Evolutionary conservation across 1,140 invertebrate species (phyloP).

Genomic region (Mactra quadrangularis): DNA sequence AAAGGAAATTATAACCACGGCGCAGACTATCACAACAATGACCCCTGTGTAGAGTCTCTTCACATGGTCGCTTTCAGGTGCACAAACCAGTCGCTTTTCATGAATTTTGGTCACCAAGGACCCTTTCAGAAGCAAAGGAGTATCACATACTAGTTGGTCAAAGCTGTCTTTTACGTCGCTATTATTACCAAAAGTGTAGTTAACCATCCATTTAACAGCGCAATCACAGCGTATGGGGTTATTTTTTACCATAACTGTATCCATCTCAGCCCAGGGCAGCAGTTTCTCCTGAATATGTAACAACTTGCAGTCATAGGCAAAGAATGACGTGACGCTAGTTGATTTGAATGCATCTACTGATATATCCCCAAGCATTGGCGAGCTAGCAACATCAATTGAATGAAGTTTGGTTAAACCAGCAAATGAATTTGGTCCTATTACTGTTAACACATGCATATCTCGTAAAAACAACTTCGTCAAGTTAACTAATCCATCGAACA

Average conservation of each 20-base stretch:
- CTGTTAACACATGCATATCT: slow-evolving; percentile 2
- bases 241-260: background rate
- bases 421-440: slow-evolving; percentile 44
- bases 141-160: slow-evolving; percentile 5
- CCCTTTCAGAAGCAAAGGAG: slow-evolving; percentile 1
- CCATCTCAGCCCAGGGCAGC: slow-evolving; percentile 11
- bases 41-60: slow-evolving; percentile 31
- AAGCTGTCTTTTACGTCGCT: slow-evolving; percentile 30
- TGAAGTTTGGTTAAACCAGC: background rate
- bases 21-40: slow-evolving; percentile 34
- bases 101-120: background rate
- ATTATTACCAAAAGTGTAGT: slow-evolving; percentile 35
- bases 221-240: slow-evolving; percentile 51
- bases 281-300: slow-evolving; percentile 21
- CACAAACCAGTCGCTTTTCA: background rate
- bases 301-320: slow-evolving; percentile 6
- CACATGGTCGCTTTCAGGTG: slow-evolving; percentile 9
- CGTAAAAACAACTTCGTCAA: slow-evolving; percentile 12
- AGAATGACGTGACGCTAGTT: slow-evolving; percentile 6
- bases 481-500: slow-evolving; percentile 13
- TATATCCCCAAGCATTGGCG: slow-evolving; percentile 1
- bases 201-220: slow-evolving; percentile 43
- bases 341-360: slow-evolving; percentile 40
- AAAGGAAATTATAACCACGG: slow-evolving; percentile 6
- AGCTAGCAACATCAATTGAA: slow-evolving; percentile 9